These are phyloP conservation scores for Halcyon leucocephala DNA, from an alignment of 2,797 vertebrate genomes.

Conservation along the genomic window DNA sequence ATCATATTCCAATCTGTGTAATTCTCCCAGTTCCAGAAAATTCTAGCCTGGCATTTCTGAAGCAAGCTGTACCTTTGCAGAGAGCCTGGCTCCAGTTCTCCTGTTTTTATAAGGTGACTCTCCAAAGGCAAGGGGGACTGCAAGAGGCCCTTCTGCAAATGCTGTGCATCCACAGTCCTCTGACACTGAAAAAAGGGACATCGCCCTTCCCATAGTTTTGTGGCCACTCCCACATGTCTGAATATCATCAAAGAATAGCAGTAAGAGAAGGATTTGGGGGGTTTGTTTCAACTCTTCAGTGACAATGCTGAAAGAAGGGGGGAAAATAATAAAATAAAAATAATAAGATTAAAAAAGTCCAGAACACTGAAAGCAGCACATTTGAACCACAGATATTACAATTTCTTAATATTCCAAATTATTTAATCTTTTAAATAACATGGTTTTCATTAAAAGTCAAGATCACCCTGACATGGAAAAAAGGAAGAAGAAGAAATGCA, in stretches of 20 bases:
- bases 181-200: neutral
- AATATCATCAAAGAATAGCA: neutral
- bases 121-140: neutral
- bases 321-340: neutral
- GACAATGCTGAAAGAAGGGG: neutral
- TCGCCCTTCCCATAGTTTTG: neutral
- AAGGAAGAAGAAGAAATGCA: neutral
- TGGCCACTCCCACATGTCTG: neutral
- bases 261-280: neutral
- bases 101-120: neutral
- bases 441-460: constrained; percentile 51
- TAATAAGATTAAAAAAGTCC: neutral
- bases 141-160: neutral
- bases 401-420: constrained; percentile 56
- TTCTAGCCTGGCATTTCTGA: neutral
- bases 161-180: neutral
- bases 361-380: neutral
- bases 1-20: neutral
- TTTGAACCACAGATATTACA: neutral
- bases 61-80: neutral
- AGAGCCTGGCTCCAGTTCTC: neutral
- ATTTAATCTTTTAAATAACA: constrained; percentile 45
- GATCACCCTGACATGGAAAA: neutral
- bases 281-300: constrained; percentile 30
- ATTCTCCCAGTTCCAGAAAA: neutral